Conservation (phyloP, 2,113 vertebrate species). For the Cepphus grylle region DNA sequence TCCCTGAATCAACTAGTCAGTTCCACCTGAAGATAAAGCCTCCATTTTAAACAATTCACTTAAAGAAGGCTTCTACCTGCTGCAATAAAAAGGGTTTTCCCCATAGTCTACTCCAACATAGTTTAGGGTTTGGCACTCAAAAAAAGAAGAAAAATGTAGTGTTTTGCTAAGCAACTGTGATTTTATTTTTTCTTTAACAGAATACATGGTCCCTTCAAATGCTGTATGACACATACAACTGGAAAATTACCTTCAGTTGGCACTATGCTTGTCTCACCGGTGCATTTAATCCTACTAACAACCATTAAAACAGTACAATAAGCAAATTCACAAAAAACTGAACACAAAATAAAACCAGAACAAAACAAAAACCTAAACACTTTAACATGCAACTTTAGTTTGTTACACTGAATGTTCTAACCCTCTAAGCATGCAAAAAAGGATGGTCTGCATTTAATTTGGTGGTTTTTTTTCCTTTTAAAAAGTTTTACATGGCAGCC, state of each 20-base stretch:
- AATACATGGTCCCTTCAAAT: constrained; percentile 82
- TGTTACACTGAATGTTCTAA: constrained; percentile 84
- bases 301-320: constrained; percentile 81
- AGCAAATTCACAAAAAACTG: constrained; percentile 81
- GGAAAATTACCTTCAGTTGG: constrained; percentile 80
- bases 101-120: constrained; percentile 47
- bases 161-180: constrained; percentile 46
- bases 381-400: constrained; percentile 86
- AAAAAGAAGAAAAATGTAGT: constrained; percentile 66
- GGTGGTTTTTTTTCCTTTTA: constrained; percentile 56
- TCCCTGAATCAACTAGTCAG: constrained; percentile 1
- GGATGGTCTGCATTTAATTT: constrained; percentile 81
- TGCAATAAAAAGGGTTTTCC: constrained; percentile 50
- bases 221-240: constrained; percentile 83
- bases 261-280: constrained; percentile 77
- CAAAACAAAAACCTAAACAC: constrained; percentile 78
- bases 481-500: constrained; percentile 81
- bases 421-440: constrained; percentile 87
- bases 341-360: constrained; percentile 73
- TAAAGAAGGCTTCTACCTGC: constrained; percentile 45
- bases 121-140: constrained; percentile 76
- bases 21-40: constrained; percentile 54
- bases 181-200: constrained; percentile 60
- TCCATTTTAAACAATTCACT: constrained; percentile 7
- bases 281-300: constrained; percentile 80